Percentiles rank a stretch among this genome's conserved stretches.
Evolutionary conservation across 2,888 invertebrate species (phyloP).

Genomic region (Thera obeliscata): DNA sequence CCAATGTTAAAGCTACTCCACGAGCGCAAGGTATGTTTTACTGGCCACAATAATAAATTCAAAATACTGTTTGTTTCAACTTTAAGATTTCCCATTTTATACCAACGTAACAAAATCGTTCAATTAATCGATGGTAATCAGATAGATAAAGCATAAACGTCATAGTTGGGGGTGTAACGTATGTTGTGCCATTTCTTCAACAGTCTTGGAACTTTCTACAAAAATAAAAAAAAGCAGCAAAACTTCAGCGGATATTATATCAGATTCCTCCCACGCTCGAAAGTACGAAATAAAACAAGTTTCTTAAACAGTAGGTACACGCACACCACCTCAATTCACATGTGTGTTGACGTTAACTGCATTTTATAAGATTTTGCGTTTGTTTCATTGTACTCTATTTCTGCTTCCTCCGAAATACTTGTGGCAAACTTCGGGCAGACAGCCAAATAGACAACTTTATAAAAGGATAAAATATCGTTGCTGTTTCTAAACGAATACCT

Average conservation of each 20-base stretch:
- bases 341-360: constrained; percentile 77
- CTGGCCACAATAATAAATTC: not conserved
- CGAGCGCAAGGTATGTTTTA: no score
- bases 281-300: constrained; percentile 67
- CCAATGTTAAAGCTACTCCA: not conserved
- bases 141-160: constrained; percentile 51
- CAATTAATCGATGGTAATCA: constrained; percentile 57
- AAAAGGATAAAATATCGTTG: constrained; percentile 66
- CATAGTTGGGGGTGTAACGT: constrained; percentile 33
- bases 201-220: no score
- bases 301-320: constrained; percentile 55
- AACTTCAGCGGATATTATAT: constrained; percentile 60
- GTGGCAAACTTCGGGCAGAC: constrained; percentile 66
- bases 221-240: constrained; percentile 40
- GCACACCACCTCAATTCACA: constrained; percentile 61
- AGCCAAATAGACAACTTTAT: constrained; percentile 76
- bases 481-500: constrained; percentile 62
- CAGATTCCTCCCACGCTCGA: constrained; percentile 56
- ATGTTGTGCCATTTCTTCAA: constrained; percentile 33
- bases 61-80: constrained; percentile 33
- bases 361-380: constrained; percentile 77
- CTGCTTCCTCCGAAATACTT: constrained; percentile 70
- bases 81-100: constrained; percentile 38
- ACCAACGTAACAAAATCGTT: constrained; percentile 37
- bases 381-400: constrained; percentile 69